Base-by-base conservation (phyloP, 2,113 vertebrate genomes). In the Nicator chloris region DNA sequence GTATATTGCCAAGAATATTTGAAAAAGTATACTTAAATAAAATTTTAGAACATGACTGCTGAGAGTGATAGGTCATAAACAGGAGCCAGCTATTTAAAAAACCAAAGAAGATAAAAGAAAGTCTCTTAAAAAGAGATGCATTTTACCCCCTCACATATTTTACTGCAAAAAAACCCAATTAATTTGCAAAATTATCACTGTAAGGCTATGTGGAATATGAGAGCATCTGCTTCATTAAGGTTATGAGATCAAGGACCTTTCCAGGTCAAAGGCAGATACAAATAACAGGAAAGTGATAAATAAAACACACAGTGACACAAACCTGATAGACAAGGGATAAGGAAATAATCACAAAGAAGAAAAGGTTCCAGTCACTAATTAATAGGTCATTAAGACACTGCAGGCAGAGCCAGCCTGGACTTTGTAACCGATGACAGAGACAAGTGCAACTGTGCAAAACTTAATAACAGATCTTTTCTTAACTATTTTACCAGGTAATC, bases 281-380 rank as follows among this genome's bases (percentile, higher is more conserved):
- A 88, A 7, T 66, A 94, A 94, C 71, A 59, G 22, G 30, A 68
- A 71, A 86, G 23, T 23, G 75, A 86, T 71, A 86, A 90, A 70
- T 61, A 92, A 85, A 92, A 93, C 75, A 83, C 35, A 61, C 0
- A 0, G 23, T 47, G 23, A 50, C 51, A 90, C 37, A 82, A 75
- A 76, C 10, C 35, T 45, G 19, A 82, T 1, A n/a, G 75, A 33
- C 33, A 63, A 45, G 30, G 26, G 15, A 45, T 61, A 49, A 70
- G 13, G 13, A 88, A 14, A 40, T 18, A 79, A 88, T 64, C 75
- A 82, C 53, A 54, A 85, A 50, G 35, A 56, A 68, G 7, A 51
- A 71, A 90, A 82, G 12, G 5, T 23, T 88, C 24, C 23, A 88
- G 44, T 26, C 75, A 37, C 35, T 86, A 88, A 92, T 59, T 79